A percentile compares a stretch with the other conserved stretches of the same genome.
Conservation (phyloP, 2,797 vertebrate species). For the Falco concolor region DNA sequence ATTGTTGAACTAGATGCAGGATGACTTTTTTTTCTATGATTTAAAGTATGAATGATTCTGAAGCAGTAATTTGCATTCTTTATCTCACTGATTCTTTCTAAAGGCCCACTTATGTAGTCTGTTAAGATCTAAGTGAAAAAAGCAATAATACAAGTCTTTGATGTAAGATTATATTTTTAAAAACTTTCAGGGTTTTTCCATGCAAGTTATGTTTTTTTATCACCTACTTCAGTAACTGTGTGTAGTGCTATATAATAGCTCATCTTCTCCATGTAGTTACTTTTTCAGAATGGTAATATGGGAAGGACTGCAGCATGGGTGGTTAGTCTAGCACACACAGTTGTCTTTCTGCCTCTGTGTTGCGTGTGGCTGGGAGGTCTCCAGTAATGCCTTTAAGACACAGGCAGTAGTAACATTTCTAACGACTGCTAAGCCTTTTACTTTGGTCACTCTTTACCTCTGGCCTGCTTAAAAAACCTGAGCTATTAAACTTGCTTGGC, state of each 20-base stretch:
- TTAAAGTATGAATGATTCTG: background rate
- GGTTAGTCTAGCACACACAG: background rate
- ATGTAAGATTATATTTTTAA: background rate
- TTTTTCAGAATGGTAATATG: background rate
- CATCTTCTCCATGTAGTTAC: background rate
- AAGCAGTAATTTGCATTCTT: background rate
- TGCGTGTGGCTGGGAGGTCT: background rate
- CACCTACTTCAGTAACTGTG: background rate
- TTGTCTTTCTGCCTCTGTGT: background rate
- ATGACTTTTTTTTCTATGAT: background rate
- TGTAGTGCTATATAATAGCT: background rate
- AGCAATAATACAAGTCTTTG: background rate
- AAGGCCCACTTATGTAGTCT: background rate
- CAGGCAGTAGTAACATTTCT: background rate
- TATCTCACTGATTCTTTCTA: background rate
- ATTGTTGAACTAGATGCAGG: background rate
- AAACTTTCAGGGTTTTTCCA: background rate
- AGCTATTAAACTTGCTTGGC: background rate
- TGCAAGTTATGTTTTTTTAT: background rate
- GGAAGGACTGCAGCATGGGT: background rate
- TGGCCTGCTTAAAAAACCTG: background rate
- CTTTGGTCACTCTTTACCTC: background rate
- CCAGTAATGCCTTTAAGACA: background rate
- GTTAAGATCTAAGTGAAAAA: background rate
- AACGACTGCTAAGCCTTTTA: background rate